Percentiles rank a stretch among this genome's conserved stretches.
phyloP scores from a whole-genome alignment of 2,888 invertebrate genomes.

The Acleris sparsana region DNA sequence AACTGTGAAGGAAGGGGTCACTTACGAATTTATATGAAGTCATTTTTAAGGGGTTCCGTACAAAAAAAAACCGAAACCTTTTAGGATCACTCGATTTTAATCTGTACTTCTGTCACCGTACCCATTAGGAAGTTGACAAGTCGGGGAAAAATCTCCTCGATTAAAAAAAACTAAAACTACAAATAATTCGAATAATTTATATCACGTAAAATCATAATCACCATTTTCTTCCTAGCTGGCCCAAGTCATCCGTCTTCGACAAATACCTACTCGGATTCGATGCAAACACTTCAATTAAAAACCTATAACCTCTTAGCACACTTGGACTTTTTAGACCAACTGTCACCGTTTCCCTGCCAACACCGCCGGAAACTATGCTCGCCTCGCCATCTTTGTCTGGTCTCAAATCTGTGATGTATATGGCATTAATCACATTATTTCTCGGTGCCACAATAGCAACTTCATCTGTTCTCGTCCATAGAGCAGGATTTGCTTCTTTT shows the following conservation, averaged over 20 bases:
- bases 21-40: too few relatives aligned
- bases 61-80: too few relatives aligned
- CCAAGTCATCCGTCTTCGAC: conserved; percentile 51
- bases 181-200: neutral
- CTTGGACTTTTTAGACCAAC: conserved; percentile 66
- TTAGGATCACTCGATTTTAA: too few relatives aligned
- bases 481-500: conserved; percentile 63
- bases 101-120: too few relatives aligned
- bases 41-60: too few relatives aligned
- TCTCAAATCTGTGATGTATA: conserved; percentile 66
- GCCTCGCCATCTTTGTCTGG: conserved; percentile 67
- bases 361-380: conserved; percentile 62
- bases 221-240: conserved; percentile 45
- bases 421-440: conserved; percentile 64
- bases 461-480: conserved; percentile 69
- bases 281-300: conserved; percentile 66
- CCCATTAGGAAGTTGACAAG: too few relatives aligned
- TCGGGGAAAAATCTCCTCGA: too few relatives aligned
- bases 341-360: conserved; percentile 65
- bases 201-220: neutral
- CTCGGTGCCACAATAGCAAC: conserved; percentile 56
- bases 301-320: conserved; percentile 68
- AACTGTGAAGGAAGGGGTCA: too few relatives aligned
- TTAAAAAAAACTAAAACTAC: too few relatives aligned
- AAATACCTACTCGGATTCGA: conserved; percentile 50